Evolutionary conservation across 2,113 vertebrate species (phyloP).

Genomic region (Ginglymostoma cirratum): DNA sequence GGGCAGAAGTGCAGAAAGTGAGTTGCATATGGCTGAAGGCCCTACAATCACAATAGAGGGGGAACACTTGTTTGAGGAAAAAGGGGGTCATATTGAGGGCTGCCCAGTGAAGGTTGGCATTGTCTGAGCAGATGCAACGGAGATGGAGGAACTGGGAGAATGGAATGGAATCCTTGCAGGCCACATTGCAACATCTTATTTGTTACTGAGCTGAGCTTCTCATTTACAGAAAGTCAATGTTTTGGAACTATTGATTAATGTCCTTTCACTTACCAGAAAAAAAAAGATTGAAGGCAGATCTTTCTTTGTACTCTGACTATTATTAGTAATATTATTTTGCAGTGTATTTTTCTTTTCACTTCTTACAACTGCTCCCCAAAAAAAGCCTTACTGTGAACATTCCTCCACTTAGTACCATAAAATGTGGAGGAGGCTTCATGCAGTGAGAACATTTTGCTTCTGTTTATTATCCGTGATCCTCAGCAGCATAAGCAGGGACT

Average conservation of each 20-base stretch:
- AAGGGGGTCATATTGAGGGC: no score
- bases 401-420: neutral
- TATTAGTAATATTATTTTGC: neutral
- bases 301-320: neutral
- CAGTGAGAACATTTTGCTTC: neutral
- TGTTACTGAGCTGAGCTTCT: no score
- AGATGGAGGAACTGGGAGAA: no score
- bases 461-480: neutral
- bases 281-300: neutral
- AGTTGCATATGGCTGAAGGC: no score
- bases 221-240: neutral
- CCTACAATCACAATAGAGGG: no score
- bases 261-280: neutral
- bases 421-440: neutral
- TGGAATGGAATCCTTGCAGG: no score
- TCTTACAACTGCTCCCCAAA: neutral
- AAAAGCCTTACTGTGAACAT: neutral
- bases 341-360: neutral
- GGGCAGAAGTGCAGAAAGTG: no score
- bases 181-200: no score
- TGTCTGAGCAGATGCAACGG: no score
- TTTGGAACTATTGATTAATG: neutral
- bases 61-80: no score
- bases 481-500: neutral
- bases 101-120: no score